These are phyloP conservation scores for Valencia hispanica DNA, from an alignment of 2,797 vertebrate genomes.

Conservation along the genomic window DNA sequence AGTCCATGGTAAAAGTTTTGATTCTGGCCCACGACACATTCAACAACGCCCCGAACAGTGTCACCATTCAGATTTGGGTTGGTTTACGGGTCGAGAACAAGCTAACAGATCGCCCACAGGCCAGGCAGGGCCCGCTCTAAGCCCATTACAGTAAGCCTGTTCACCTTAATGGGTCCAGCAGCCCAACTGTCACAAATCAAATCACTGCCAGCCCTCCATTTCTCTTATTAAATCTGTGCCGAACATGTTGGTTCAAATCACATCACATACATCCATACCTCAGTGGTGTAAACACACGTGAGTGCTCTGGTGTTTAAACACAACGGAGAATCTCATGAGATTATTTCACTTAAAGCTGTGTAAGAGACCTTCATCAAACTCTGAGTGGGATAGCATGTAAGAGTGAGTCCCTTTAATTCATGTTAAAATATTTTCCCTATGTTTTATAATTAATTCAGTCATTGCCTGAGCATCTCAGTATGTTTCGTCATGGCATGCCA, in stretches of 20 bases:
- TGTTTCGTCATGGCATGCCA: neutral
- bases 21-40: conserved; percentile 36
- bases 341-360: conserved; percentile 26
- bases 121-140: conserved; percentile 64
- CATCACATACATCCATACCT: conserved; percentile 41
- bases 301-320: neutral
- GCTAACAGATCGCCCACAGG: conserved; percentile 58
- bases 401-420: neutral
- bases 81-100: conserved; percentile 37
- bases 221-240: conserved; percentile 66
- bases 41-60: conserved; percentile 39
- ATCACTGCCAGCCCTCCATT: conserved; percentile 71
- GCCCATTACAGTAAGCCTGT: conserved; percentile 74
- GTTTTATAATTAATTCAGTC: neutral
- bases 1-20: conserved; percentile 36
- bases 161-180: conserved; percentile 70
- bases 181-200: conserved; percentile 74
- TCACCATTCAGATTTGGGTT: conserved; percentile 53
- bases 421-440: neutral
- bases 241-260: conserved; percentile 44
- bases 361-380: conserved; percentile 25
- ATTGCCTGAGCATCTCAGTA: neutral
- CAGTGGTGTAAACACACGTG: conserved; percentile 34
- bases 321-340: neutral
- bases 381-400: conserved; percentile 3